Evolutionary conservation across 2,888 invertebrate genomes (phyloP).

Genomic region (Erebia epiphron): DNA sequence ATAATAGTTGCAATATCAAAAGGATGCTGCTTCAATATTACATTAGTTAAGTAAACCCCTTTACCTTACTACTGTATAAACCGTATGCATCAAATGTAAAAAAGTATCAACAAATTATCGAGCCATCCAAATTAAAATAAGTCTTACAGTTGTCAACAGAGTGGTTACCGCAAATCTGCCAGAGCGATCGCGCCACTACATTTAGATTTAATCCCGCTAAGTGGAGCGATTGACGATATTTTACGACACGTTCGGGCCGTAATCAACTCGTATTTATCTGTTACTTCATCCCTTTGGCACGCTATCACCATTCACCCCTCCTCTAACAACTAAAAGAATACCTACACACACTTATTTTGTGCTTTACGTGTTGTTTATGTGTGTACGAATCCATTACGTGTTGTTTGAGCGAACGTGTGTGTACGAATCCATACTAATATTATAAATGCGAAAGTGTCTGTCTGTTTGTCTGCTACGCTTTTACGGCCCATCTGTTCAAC

Average conservation of each 20-base stretch:
- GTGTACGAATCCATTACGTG: too few species aligned
- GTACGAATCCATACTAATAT: too few species aligned
- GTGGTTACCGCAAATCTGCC: conserved; percentile 31
- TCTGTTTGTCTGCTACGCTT: too few species aligned
- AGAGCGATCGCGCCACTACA: conserved; percentile 46
- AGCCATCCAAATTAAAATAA: conserved; percentile 19
- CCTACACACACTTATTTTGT: not conserved
- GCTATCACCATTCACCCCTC: conserved; percentile 25
- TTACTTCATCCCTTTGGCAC: conserved; percentile 34
- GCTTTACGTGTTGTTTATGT: conserved; percentile 1
- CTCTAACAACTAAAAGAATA: conserved; percentile 19
- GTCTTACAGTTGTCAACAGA: conserved; percentile 18
- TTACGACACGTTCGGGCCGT: conserved; percentile 50
- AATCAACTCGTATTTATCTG: conserved; percentile 40
- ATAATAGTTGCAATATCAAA: too few species aligned
- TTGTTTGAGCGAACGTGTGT: too few species aligned
- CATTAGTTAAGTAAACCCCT: too few species aligned
- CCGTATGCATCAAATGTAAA: too few species aligned
- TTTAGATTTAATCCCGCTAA: conserved; percentile 73
- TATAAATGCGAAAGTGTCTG: too few species aligned
- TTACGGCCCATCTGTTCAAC: too few species aligned
- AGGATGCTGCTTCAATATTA: too few species aligned
- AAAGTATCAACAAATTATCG: conserved; percentile 3
- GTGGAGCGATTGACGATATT: conserved; percentile 68
- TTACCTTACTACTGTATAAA: too few species aligned